These are phyloP conservation scores for Pogonomyrmex barbatus DNA, from an alignment of 1,140 invertebrate species.

Conservation along the genomic window DNA sequence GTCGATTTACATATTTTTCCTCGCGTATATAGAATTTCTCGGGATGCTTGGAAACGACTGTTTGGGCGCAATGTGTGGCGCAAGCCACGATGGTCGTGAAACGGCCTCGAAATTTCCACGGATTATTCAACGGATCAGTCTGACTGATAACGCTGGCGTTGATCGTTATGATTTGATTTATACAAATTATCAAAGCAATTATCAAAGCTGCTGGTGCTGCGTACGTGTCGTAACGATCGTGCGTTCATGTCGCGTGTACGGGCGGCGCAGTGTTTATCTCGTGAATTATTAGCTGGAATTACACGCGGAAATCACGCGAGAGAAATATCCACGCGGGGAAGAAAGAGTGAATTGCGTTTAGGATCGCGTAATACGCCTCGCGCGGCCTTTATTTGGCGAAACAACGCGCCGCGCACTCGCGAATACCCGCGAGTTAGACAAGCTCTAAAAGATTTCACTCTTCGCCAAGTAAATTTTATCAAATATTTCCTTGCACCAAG, in stretches of 20 bases:
- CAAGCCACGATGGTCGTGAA: slow-evolving; percentile 28
- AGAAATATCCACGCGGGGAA: slow-evolving; percentile 30
- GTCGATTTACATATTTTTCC: slow-evolving; percentile 31
- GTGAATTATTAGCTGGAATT: slow-evolving; percentile 76
- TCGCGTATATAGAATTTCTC: neutral
- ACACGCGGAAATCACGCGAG: slow-evolving; percentile 46
- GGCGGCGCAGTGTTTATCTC: slow-evolving; percentile 50
- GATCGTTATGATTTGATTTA: slow-evolving; percentile 84
- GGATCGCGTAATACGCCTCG: neutral
- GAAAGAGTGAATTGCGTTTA: slow-evolving; percentile 21
- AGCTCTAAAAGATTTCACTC: neutral
- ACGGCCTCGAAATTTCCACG: slow-evolving; percentile 62
- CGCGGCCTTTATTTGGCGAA: slow-evolving; percentile 26
- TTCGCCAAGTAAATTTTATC: neutral
- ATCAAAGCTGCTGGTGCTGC: slow-evolving; percentile 67
- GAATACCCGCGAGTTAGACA: neutral
- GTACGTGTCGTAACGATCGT: slow-evolving; percentile 37
- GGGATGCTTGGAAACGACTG: neutral
- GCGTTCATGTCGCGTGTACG: neutral
- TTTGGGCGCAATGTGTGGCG: slow-evolving; percentile 13
- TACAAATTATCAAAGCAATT: too few species aligned
- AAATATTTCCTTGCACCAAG: neutral
- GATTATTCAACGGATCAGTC: slow-evolving; percentile 59
- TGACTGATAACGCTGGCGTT: slow-evolving; percentile 72
- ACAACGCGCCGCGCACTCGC: neutral